Conservation (phyloP, 1,140 invertebrate species). For the Rhopalosiphum padi region DNA sequence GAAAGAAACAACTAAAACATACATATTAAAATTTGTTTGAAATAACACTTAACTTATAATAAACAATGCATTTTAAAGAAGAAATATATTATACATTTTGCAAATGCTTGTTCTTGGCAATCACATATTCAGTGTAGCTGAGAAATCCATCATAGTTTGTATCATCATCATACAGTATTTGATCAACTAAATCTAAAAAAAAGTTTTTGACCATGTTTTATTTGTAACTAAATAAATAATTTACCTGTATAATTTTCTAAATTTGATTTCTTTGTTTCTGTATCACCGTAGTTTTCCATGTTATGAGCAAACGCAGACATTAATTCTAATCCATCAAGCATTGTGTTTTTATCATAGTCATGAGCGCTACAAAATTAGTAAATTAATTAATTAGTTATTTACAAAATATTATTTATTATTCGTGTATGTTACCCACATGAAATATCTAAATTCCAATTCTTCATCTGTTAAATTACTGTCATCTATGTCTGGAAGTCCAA, state of each 20-base stretch:
- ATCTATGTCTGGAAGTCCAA: conserved; percentile 65
- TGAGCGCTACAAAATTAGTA: conserved; percentile 69
- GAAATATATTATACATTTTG: conserved; percentile 8
- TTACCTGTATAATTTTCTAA: conserved; percentile 35
- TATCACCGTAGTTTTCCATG: conserved; percentile 62
- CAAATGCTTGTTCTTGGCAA: conserved; percentile 60
- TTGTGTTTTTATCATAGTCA: conserved; percentile 81
- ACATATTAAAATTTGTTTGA: neutral
- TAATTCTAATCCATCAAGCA: conserved; percentile 82
- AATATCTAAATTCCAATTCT: conserved; percentile 76
- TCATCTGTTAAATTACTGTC: conserved; percentile 74
- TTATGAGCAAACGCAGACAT: conserved; percentile 67
- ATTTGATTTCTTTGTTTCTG: neutral
- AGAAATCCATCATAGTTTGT: conserved; percentile 81
- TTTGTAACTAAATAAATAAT: neutral
- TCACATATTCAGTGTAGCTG: conserved; percentile 79
- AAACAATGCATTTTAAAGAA: neutral
- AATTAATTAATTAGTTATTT: neutral
- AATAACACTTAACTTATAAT: neutral
- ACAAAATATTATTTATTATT: neutral
- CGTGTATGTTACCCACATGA: conserved; percentile 65
- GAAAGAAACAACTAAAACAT: neutral
- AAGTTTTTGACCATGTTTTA: neutral
- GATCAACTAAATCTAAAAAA: conserved; percentile 69
- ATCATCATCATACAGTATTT: conserved; percentile 79